Base-by-base conservation (phyloP, 2,888 invertebrate species). In the Liopterus haemorrhoidalis region DNA sequence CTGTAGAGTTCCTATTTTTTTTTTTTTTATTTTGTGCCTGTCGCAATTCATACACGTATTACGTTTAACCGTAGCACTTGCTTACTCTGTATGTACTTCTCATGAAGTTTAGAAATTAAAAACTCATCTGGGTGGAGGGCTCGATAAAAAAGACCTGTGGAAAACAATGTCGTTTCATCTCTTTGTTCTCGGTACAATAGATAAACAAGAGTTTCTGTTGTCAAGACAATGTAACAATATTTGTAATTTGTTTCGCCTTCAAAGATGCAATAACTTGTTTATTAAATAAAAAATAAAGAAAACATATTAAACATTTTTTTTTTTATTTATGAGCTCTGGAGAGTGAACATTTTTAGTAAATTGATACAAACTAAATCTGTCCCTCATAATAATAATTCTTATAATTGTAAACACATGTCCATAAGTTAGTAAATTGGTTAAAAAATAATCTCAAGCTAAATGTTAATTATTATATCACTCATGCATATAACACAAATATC, bases 371-470 rank as follows among this genome's bases (percentile, higher is more conserved):
- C 44, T 44, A 44, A 42, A 44, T 38, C 44, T 44, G 44, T 38
- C 37, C 44, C 44, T 37, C 31, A 11, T 36, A 21, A 20, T 36
- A 3, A 20, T 36, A 22, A 30, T 43, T 37, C 35, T 41, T 25
- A 41, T 41, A 35, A 44, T 44, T 38, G 19, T 36, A 31, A 38
- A 44, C 37, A 27, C 14, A 36, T 28, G 36, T 44, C 37, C 22
- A 38, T 44, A 37, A 28, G 37, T 44, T 44, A 44, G 44, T 37
- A 43, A 36, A 44, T 31, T 31, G 27, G 37, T 44, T 44, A 44
- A 44, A n/a, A 41, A 44, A 44, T 44, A 44, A 44, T 44, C 44
- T 44, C 44, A 44, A 44, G 38, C 31, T 44, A 28, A 44, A 42
- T 38, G 38, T 21, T 36, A 36, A 44, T 44, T 44, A 44, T 37